These are phyloP conservation scores for Drosophila lacteicornis DNA, from an alignment of 1,140 invertebrate species.

Conservation along the genomic window DNA sequence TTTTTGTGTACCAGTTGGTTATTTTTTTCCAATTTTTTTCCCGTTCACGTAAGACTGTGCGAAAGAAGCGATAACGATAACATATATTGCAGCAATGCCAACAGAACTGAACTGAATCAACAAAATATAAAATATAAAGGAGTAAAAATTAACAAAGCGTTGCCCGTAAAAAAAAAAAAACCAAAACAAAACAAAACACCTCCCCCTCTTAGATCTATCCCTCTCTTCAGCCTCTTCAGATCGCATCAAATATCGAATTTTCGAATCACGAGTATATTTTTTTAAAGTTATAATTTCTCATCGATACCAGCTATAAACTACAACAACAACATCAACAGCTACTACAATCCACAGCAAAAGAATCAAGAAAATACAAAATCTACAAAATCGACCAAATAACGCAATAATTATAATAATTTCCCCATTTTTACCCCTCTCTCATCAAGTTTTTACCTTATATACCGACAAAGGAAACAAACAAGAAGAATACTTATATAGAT, in stretches of 20 bases:
- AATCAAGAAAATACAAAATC: background rate
- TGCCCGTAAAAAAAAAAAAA: conserved; percentile 33
- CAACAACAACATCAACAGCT: conserved; percentile 18
- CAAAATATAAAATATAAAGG: conserved; percentile 24
- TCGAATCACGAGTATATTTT: conserved; percentile 44
- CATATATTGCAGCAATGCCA: conserved; percentile 22
- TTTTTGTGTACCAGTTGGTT: conserved; percentile 5
- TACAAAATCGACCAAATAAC: conserved; percentile 27
- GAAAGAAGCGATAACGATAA: conserved; percentile 8
- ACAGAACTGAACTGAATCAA: conserved; percentile 42
- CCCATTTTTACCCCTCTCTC: conserved; percentile 22
- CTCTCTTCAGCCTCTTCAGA: conserved; percentile 47
- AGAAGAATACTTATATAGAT: conserved; percentile 47
- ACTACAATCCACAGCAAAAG: conserved; percentile 16
- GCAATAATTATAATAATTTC: conserved; percentile 22
- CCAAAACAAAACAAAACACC: background rate
- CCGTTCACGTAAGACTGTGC: conserved; percentile 41
- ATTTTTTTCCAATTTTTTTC: conserved; percentile 55
- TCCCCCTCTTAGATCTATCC: conserved; percentile 39
- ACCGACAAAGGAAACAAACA: conserved; percentile 15
- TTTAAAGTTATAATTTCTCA: conserved; percentile 53
- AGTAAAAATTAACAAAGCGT: conserved; percentile 50
- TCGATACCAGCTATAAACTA: conserved; percentile 26
- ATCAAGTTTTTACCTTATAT: conserved; percentile 38
- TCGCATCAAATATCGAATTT: conserved; percentile 35